These are phyloP conservation scores for Bothrops jararaca DNA, from an alignment of 2,113 vertebrate genomes.

Conservation along the genomic window DNA sequence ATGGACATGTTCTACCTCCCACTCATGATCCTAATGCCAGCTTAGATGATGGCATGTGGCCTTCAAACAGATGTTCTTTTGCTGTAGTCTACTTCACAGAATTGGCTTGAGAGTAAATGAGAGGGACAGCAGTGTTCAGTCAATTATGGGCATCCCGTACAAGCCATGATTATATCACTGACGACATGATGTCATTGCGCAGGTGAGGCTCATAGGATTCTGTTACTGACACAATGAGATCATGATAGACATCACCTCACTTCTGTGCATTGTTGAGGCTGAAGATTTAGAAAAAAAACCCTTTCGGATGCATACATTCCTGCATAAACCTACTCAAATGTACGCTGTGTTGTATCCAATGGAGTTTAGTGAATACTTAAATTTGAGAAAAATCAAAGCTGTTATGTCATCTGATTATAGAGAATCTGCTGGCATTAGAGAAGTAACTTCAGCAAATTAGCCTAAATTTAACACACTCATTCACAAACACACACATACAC, in stretches of 20 bases:
- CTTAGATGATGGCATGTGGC: neutral
- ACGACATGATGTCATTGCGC: neutral
- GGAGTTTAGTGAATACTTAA: neutral
- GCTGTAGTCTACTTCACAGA: neutral
- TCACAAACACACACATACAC: neutral
- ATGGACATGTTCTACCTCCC: neutral
- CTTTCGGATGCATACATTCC: neutral
- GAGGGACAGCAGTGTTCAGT: neutral
- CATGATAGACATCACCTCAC: neutral
- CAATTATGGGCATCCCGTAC: neutral
- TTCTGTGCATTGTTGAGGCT: neutral
- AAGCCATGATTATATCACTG: neutral
- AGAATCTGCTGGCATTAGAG: slow-evolving; percentile 25
- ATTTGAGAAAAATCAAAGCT: slow-evolving; percentile 16
- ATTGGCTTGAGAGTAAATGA: neutral
- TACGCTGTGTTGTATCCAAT: neutral
- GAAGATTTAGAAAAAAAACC: neutral
- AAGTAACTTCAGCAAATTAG: slow-evolving; percentile 26
- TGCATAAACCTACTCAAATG: neutral
- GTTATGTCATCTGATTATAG: neutral
- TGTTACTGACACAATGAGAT: neutral
- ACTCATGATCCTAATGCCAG: neutral
- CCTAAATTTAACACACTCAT: neutral
- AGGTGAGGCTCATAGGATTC: neutral
- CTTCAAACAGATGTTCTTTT: neutral